Conservation (phyloP, 1,140 invertebrate genomes). For the Scaptomyza montana region DNA sequence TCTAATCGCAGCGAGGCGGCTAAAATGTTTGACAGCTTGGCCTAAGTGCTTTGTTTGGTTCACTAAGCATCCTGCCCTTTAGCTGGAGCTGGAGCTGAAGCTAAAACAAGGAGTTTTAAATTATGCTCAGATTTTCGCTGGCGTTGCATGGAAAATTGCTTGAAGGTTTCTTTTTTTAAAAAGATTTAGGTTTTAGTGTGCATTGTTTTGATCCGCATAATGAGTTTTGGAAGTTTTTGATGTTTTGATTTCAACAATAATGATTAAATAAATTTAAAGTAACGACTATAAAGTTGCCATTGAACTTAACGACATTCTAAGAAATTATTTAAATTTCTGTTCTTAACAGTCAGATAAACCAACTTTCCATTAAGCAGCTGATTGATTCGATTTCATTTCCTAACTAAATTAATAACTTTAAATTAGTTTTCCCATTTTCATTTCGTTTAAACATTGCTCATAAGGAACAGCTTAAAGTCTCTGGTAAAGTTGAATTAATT, state of each 20-base stretch:
- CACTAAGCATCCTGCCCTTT: background rate
- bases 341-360: background rate
- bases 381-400: too few species aligned
- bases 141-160: background rate
- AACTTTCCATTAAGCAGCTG: background rate
- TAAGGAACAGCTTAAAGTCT: constrained; percentile 11
- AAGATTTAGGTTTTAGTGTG: constrained; percentile 29
- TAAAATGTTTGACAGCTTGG: constrained; percentile 57
- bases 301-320: too few species aligned
- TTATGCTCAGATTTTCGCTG: constrained; percentile 8
- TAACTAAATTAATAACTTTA: background rate
- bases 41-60: constrained; percentile 43
- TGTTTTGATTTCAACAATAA: background rate
- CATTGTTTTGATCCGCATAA: background rate
- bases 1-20: constrained; percentile 48
- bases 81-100: background rate
- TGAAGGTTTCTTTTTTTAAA: constrained; percentile 17
- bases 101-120: constrained; percentile 13
- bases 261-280: background rate
- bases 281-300: too few species aligned
- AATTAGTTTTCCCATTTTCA: too few species aligned
- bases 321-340: too few species aligned
- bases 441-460: too few species aligned
- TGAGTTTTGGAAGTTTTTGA: background rate
- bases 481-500: constrained; percentile 32